Evolutionary conservation across 2,113 vertebrate genomes (phyloP), one percentile per base, ranked within the genome.

Genomic region (Triplophysa tibetana): DNA sequence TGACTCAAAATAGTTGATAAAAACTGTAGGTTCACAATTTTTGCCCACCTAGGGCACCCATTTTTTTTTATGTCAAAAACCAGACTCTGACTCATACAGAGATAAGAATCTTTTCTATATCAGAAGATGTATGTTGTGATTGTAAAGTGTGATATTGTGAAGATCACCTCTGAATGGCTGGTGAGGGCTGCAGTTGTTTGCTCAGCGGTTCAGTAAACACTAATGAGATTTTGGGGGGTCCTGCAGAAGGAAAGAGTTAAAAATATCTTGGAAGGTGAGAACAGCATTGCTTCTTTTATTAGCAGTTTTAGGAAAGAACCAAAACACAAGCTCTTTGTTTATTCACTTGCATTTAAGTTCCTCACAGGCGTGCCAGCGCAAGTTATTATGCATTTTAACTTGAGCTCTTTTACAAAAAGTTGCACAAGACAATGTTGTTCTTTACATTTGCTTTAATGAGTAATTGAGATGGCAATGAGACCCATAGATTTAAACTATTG

Each of bases 221-320:
- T 19, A 43, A 19, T 33, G 14, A 0, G 16, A 16, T 16, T 43
- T 52, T 52, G 23, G 17, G 24, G 48, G 69, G 14, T 58, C 9
- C 54, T n/a, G 54, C 1, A 58, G 54, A 73, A n/a, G 17, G 16
- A 52, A 19, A 2, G 26, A 29, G 52, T 73, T 73, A 60, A 60
- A 73, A 73, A 60, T 73, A 73, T 41, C 12, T 17, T 17, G 29
- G 29, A 41, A 13, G 8, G 50, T 17, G 7, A 21, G 54, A 58
- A 58, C n/a, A 9, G 8, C 54, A 58, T 21, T 21, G 33, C 52
- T 41, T 54, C 70, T 73, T 73, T 73, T 73, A 73, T 60, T 73
- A 8, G 29, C 26, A 5, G 1, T 23, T 23, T 41, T 23, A 60
- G n/a, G 0, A 8, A 50, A 50, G 13, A n/a, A 54, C 52, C 41